Percentiles rank a stretch among this genome's conserved stretches.
Conservation (phyloP, 2,888 invertebrate genomes). For the Dasysyrphus albostriatus region DNA sequence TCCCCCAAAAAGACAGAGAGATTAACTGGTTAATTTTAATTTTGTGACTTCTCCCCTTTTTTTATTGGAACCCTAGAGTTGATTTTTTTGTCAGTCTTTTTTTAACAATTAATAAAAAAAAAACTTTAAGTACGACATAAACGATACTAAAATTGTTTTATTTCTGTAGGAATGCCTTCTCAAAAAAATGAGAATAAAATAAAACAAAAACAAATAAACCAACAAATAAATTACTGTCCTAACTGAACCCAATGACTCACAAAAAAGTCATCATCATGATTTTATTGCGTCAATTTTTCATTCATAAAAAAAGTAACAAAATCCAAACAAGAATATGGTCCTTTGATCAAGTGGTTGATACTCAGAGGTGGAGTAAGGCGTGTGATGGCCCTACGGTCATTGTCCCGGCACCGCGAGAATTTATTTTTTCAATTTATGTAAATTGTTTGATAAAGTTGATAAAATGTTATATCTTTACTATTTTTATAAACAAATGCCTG, state of each 20-base stretch:
- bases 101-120: constrained; percentile 52
- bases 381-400: too few relatives aligned
- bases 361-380: neutral
- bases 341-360: constrained; percentile 59
- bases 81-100: constrained; percentile 15
- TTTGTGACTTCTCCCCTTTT: constrained; percentile 32
- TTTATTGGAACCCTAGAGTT: constrained; percentile 12
- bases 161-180: constrained; percentile 42
- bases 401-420: too few relatives aligned
- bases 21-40: constrained; percentile 32
- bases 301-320: constrained; percentile 48
- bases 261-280: constrained; percentile 68
- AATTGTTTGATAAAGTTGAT: too few relatives aligned
- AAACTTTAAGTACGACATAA: constrained; percentile 53
- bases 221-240: constrained; percentile 22
- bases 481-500: too few relatives aligned
- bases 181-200: neutral
- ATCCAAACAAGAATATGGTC: constrained; percentile 37
- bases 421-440: too few relatives aligned
- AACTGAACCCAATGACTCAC: constrained; percentile 61
- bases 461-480: too few relatives aligned
- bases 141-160: constrained; percentile 37
- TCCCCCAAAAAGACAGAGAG: neutral
- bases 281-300: constrained; percentile 72
- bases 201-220: constrained; percentile 5